Base-by-base conservation (phyloP, 2,113 vertebrate species). In the Pelvicachromis taeniatus region DNA sequence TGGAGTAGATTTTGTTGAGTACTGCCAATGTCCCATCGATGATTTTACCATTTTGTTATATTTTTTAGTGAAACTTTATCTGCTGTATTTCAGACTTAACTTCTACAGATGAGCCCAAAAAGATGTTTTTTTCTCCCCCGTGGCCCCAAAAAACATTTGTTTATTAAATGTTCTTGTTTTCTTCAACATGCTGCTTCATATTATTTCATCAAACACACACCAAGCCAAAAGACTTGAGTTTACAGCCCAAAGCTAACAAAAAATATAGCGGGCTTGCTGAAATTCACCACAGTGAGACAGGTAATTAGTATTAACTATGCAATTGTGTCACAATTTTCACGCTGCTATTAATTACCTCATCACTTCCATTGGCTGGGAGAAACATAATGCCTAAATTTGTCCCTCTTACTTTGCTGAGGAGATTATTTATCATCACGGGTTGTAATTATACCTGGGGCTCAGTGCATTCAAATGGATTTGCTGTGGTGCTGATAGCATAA, bases 331-430 rank as follows among this genome's bases (percentile, higher is more conserved):
- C 88, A 81, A 94, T 92, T 93, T 87, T 59, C 92, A 91, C 73
- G 86, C 87, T 93, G 91, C 83, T 91, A 86, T 93, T 88, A 92
- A 93, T 93, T 90, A 92, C 75, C 82, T 82, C 90, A 80, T 94
- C 88, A 82, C 80, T 73, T 68, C 53, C 86, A 40, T 80, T 78
- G 82, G 80, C 70, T 87, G 80, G 52, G 82, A 82, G 82, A 61
- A 84, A 59, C 80, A 78, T 50, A 83, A 87, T 53, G 58, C 79
- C 89, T 56, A 61, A 87, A 86, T 73, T 88, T 80, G 55, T 88
- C 85, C 83, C 65, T 77, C 80, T 61, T 88, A 85, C 87, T 92
- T 89, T 85, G 81, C 88, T 59, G 86, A 89, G 85, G 81, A 92
- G 89, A 88, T 87, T 89, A 89, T 93, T 93, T 92, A 87, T 88